These are phyloP conservation scores for Thalpophila matura DNA, from an alignment of 2,888 invertebrate species.

Conservation along the genomic window DNA sequence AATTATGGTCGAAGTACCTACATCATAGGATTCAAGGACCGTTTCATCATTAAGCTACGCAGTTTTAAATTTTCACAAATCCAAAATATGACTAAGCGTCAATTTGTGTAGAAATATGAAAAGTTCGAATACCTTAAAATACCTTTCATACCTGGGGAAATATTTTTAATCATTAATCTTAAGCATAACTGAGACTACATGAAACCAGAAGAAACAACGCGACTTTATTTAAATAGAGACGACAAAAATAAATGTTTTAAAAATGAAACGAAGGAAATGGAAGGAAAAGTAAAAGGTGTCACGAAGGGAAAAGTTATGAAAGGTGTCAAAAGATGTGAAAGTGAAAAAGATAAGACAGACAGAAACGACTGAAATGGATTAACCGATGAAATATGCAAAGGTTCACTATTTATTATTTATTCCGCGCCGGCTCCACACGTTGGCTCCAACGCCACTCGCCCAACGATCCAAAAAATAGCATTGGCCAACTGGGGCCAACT, in stretches of 20 bases:
- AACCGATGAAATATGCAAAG: slow-evolving; percentile 35
- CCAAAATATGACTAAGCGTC: no score
- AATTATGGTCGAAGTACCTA: slow-evolving; percentile 72
- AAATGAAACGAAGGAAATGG: slow-evolving; percentile 26
- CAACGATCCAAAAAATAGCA: no score
- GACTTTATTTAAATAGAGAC: neutral
- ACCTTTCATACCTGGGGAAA: no score
- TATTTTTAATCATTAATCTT: neutral
- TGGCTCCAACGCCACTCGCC: no score
- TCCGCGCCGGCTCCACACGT: no score
- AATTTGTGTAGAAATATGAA: no score
- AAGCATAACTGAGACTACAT: neutral
- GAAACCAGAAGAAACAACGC: neutral
- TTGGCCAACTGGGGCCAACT: no score
- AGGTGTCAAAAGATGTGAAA: slow-evolving; percentile 46
- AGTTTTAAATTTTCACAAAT: slow-evolving; percentile 23
- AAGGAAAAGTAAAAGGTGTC: slow-evolving; percentile 27
- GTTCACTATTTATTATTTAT: slow-evolving; percentile 27
- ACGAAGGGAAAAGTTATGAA: slow-evolving; percentile 40
- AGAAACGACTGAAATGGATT: slow-evolving; percentile 37
- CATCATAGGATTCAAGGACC: slow-evolving; percentile 62
- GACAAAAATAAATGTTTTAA: slow-evolving; percentile 3
- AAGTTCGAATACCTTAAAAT: no score
- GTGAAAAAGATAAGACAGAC: slow-evolving; percentile 36
- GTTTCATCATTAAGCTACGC: slow-evolving; percentile 3